Base-by-base conservation (phyloP, 2,888 invertebrate genomes). In the Anthoptus insignis region DNA sequence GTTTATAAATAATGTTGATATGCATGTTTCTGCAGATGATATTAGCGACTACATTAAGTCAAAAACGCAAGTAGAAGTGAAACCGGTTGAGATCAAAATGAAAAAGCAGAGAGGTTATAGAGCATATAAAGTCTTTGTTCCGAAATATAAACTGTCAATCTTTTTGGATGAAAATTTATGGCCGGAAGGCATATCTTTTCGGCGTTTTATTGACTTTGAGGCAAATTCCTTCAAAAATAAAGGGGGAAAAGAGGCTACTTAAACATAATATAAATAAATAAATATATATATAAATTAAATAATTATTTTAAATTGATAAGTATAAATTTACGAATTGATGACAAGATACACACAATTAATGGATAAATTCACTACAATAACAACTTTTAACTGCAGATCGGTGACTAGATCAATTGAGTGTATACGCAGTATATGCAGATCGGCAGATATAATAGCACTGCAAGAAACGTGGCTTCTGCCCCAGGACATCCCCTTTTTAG, bases 351-450 rank as follows among this genome's bases (percentile, higher is more conserved):
- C n/a, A n/a, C n/a, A n/a, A n/a, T n/a, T n/a, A n/a, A n/a, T n/a
- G n/a, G n/a, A n/a, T n/a, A n/a, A n/a, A n/a, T n/a, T n/a, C n/a
- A n/a, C n/a, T n/a, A n/a, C n/a, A n/a, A 39, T 39, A 24, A 49
- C 13, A 13, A 64, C n/a, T 64, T 57, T 42, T 50, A 64, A 32
- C 57, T 57, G 9, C n/a, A n/a, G n/a, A n/a, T n/a, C n/a, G n/a
- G 2, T 63, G 1, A 56, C 56, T 8, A 56, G 63, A 24, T 63
- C 63, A 1, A 49, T 63, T 11, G 29, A 63, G 1, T 49, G 49
- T 16, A 49, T 63, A 8, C 21, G 39, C 6, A 14, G 4, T 13
- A 21, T 54, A 5, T 61, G 53, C 47, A 21, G 32, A 13, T 16
- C 22, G 7, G 53, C 53, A 0, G 53, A 61, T 34, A 4, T 61